Percentiles rank a stretch among this genome's conserved stretches.
These are phyloP conservation scores for Porites rus DNA, from an alignment of 92 coral and sea anemone genomes.

Conservation along the genomic window DNA sequence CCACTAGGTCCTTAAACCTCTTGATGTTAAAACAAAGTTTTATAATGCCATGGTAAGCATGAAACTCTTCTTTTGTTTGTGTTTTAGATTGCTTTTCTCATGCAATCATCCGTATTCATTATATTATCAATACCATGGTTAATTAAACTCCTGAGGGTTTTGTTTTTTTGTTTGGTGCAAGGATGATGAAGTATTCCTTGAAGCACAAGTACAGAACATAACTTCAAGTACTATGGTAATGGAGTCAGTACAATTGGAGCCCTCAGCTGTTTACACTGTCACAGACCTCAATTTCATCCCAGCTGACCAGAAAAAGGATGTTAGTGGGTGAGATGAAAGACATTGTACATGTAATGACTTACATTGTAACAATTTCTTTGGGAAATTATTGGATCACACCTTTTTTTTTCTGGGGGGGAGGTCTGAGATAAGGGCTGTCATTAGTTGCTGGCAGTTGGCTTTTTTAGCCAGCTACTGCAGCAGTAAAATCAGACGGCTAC, in stretches of 20 bases:
- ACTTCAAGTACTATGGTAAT: slow-evolving; percentile 96
- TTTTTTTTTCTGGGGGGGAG: no score
- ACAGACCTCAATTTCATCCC: slow-evolving; percentile 78
- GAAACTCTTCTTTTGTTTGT: neutral
- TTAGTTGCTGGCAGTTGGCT: no score
- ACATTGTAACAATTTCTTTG: no score
- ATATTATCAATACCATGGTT: no score
- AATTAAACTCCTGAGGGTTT: no score
- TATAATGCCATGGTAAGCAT: slow-evolving; percentile 90
- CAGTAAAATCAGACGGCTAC: no score
- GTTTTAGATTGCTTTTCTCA: neutral
- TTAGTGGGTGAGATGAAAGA: slow-evolving; percentile 8
- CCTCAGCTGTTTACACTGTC: slow-evolving; percentile 80
- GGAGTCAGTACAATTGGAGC: slow-evolving; percentile 96
- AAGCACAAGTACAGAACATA: slow-evolving; percentile 99
- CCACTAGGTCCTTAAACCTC: slow-evolving; percentile 91
- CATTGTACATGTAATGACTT: no score
- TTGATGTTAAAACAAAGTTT: slow-evolving; percentile 97
- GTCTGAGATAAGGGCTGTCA: no score
- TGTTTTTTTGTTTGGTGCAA: slow-evolving; percentile 10
- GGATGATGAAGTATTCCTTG: slow-evolving; percentile 95
- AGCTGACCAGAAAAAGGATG: slow-evolving; percentile 19
- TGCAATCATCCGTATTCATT: neutral
- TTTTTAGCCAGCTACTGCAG: no score
- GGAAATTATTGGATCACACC: no score